phyloP scores from a whole-genome alignment of 2,888 invertebrate species.

The Amorpha juglandis region DNA sequence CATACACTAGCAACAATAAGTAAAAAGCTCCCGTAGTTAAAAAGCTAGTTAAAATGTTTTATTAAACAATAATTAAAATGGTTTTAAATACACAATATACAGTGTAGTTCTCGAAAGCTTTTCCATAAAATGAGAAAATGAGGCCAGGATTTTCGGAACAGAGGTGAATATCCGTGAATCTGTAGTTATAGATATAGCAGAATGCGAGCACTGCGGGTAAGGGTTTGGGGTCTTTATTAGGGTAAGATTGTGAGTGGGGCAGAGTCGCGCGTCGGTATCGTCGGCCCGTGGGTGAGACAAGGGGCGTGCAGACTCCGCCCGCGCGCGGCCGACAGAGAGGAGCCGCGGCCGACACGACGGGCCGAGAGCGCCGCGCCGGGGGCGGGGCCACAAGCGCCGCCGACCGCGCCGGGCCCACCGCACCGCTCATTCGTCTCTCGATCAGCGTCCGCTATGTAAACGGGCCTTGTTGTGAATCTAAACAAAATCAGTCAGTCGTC shows the following conservation, averaged over 20 bases:
- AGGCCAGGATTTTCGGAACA: not conserved
- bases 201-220: constrained; percentile 21
- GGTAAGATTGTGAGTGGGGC: constrained; percentile 57
- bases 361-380: constrained; percentile 45
- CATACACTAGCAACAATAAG: not conserved
- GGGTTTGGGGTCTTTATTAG: constrained; percentile 47
- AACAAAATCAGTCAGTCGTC: constrained; percentile 88
- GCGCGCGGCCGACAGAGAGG: constrained; percentile 35
- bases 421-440: constrained; percentile 80
- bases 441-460: constrained; percentile 89
- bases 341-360: constrained; percentile 23
- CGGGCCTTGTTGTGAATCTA: constrained; percentile 93
- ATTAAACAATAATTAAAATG: not conserved
- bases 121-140: not conserved
- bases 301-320: constrained; percentile 49
- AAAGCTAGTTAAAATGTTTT: not conserved
- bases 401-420: constrained; percentile 60
- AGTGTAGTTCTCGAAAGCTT: not conserved
- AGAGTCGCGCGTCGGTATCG: constrained; percentile 42
- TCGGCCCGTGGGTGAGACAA: constrained; percentile 50
- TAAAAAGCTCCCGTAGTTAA: not conserved
- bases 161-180: not conserved
- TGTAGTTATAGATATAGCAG: not conserved
- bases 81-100: not conserved
- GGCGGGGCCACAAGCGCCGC: constrained; percentile 56